Base-by-base conservation (phyloP, 2,888 invertebrate species). In the Diploptera punctata region DNA sequence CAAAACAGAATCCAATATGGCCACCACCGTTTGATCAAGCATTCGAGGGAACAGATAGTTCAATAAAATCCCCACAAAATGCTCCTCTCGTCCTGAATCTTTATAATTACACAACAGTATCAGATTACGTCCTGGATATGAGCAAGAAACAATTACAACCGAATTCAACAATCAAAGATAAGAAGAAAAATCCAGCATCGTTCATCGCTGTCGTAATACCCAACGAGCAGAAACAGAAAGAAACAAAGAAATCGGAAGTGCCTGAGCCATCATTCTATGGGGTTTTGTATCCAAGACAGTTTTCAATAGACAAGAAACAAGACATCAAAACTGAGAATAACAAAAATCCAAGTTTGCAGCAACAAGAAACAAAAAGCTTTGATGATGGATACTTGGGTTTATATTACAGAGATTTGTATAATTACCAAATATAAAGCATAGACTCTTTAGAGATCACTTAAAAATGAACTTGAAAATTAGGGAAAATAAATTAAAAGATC, bases 1-100 rank as follows among this genome's bases (percentile, higher is more conserved):
- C 33, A 10, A 44, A 24, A 24, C 65, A 65, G 24, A 43, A 43
- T 43, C 54, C 54, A 1, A 10, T 68, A 3, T 54, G 54, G 38
- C 68, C 68, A 9, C 54, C 68, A 5, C 68, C 68, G 1, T 68
- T 68, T 54, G 52, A 68, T 19, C 54, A 33, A n/a, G 52, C 68
- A 7, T 19, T 33, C 9, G 68, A 54, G 13, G 19, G 52, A 21
- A 54, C 54, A 10, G 68, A 68, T 13, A 33, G 33, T 29, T 68
- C 68, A 24, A 24, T 54, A 19, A 33, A 62, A 19, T 10, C 24
- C 10, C 21, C 43, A 16, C 38, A 16, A 3, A 16, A 33, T 10
- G 16, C 43, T 24, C 33, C 43, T 38, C n/a, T 62, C 10, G 13
- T 62, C 13, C 19, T 62, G 19, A 38, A 33, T 21, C 38, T 62